Conservation (phyloP, 2,113 vertebrate genomes). For the Panthera uncia region DNA sequence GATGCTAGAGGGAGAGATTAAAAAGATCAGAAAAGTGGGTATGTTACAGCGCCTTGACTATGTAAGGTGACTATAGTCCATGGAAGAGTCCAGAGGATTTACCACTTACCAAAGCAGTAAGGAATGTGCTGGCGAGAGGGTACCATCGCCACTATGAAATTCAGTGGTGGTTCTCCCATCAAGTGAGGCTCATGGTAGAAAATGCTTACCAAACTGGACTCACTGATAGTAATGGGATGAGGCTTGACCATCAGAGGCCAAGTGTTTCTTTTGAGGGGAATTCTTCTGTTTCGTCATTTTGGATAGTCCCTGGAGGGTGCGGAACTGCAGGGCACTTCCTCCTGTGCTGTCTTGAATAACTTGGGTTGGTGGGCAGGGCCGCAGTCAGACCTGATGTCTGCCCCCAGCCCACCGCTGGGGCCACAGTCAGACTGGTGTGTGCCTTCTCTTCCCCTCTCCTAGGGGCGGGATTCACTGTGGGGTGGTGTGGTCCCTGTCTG, state of each 20-base stretch:
- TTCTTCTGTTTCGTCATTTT: too few relatives aligned
- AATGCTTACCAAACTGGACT: background rate
- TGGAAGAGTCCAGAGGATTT: background rate
- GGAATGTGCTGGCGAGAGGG: background rate
- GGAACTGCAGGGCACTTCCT: too few relatives aligned
- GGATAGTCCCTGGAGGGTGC: too few relatives aligned
- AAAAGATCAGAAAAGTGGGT: background rate
- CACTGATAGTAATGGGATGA: background rate
- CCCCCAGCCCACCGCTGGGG: too few relatives aligned
- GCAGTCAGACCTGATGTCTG: too few relatives aligned
- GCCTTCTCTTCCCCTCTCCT: too few relatives aligned
- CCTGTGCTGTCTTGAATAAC: too few relatives aligned
- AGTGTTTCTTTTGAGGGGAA: background rate
- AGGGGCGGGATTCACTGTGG: too few relatives aligned
- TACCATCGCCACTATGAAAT: background rate
- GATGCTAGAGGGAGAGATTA: background rate
- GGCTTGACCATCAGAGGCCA: background rate
- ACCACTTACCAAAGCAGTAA: background rate
- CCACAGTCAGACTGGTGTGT: too few relatives aligned
- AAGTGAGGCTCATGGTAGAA: background rate
- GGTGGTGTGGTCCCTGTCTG: rapidly evolving
- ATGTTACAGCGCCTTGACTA: background rate
- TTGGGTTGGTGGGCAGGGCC: too few relatives aligned
- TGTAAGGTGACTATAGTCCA: background rate
- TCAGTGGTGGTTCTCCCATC: background rate